Evolutionary conservation across 2,888 invertebrate genomes (phyloP).

Genomic region (Ichneumoninae sp.): DNA sequence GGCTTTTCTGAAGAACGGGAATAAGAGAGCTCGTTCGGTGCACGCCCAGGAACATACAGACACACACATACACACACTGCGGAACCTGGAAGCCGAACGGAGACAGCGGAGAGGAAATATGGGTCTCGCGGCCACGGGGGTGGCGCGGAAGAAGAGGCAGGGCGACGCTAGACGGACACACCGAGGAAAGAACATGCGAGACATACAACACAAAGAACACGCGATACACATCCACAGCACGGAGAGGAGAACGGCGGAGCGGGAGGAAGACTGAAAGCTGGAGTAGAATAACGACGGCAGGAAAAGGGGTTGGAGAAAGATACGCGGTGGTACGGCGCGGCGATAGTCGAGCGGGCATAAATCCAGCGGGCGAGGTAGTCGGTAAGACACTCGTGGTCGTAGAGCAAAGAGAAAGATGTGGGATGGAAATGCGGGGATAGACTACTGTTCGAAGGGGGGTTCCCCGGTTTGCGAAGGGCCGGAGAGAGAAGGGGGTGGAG

Average conservation of each 20-base stretch:
- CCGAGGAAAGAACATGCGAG: constrained; percentile 54
- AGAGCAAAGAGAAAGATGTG: constrained; percentile 42
- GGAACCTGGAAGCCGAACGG: constrained; percentile 67
- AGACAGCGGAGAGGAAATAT: constrained; percentile 79
- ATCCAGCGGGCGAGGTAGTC: constrained; percentile 72
- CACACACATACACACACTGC: neutral
- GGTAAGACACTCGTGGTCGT: constrained; percentile 70
- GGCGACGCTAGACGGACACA: constrained; percentile 38
- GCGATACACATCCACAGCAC: constrained; percentile 46
- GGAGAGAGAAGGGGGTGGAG: constrained; percentile 66
- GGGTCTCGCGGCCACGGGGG: constrained; percentile 77
- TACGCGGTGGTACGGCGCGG: constrained; percentile 57
- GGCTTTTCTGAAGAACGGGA: constrained; percentile 34
- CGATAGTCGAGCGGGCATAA: constrained; percentile 75
- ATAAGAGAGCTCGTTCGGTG: constrained; percentile 7
- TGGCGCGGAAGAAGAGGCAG: constrained; percentile 67
- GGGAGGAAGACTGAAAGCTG: constrained; percentile 54
- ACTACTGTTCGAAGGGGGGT: constrained; percentile 44
- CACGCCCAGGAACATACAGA: neutral
- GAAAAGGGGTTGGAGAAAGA: constrained; percentile 63
- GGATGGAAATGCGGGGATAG: constrained; percentile 22
- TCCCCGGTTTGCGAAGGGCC: constrained; percentile 33
- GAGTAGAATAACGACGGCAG: constrained; percentile 70
- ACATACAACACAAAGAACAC: constrained; percentile 58
- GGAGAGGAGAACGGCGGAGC: neutral